These are phyloP conservation scores for Rhinichthys osculus DNA, from an alignment of 2,797 vertebrate species.

Conservation along the genomic window DNA sequence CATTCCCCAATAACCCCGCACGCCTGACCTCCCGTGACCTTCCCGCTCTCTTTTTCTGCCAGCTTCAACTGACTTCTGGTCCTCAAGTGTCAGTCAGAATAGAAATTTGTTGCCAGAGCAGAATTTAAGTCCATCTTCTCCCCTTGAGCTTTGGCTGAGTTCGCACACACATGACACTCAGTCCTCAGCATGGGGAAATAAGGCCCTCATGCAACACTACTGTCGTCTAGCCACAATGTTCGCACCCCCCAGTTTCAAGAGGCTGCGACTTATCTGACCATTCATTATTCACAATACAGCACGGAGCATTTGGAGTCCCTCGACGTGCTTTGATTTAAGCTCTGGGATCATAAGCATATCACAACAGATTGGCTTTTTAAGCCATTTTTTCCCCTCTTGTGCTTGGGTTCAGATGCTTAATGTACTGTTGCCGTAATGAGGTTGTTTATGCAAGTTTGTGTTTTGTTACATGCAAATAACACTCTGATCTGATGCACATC, in stretches of 20 bases:
- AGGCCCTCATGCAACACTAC: conserved; percentile 10
- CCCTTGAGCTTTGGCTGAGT: conserved; percentile 51
- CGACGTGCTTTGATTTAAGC: conserved; percentile 40
- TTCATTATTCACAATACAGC: conserved; percentile 45
- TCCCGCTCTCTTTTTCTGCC: conserved; percentile 48
- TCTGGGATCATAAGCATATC: conserved; percentile 40
- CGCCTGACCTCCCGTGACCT: conserved; percentile 56
- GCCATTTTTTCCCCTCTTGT: not conserved
- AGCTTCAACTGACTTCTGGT: conserved; percentile 55
- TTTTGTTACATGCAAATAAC: conserved; percentile 24
- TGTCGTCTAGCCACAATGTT: conserved; percentile 38
- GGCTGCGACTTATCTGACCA: conserved; percentile 43
- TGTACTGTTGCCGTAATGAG: conserved; percentile 14
- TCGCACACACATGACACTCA: conserved; percentile 29
- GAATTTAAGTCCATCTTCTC: conserved; percentile 59
- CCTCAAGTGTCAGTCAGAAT: conserved; percentile 61
- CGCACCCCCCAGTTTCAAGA: conserved; percentile 51
- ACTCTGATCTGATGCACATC: conserved; percentile 21
- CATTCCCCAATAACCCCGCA: conserved; percentile 45
- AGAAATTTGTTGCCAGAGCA: conserved; percentile 60
- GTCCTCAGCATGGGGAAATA: conserved; percentile 43
- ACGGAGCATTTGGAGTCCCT: conserved; percentile 8
- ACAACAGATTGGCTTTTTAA: conserved; percentile 1
- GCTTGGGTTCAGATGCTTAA: conserved; percentile 17
- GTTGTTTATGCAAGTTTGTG: conserved; percentile 8